phyloP scores from a whole-genome alignment of 2,797 vertebrate genomes.

The Nannoperca obscura region DNA sequence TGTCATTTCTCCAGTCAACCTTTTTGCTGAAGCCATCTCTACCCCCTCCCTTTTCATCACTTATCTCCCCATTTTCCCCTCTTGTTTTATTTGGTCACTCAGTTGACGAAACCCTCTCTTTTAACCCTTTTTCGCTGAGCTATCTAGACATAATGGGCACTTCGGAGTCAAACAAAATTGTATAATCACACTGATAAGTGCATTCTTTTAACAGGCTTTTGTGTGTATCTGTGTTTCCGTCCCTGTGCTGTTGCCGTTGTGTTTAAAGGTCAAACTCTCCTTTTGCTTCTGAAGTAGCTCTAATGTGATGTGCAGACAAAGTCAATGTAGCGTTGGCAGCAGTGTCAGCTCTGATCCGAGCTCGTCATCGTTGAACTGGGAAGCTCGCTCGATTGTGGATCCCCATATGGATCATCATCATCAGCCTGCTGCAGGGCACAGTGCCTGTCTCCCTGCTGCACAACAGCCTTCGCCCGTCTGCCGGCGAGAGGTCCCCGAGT shows the following conservation, averaged over 20 bases:
- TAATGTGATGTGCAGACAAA: constrained; percentile 64
- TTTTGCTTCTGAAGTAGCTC: constrained; percentile 49
- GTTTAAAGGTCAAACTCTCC: constrained; percentile 71
- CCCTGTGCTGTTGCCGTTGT: constrained; percentile 6
- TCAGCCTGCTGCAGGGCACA: constrained; percentile 57
- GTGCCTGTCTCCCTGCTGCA: constrained; percentile 59
- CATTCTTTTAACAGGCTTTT: constrained; percentile 22
- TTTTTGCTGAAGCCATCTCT: constrained; percentile 45
- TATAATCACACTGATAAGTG: constrained; percentile 21
- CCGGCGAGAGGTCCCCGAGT: constrained; percentile 45
- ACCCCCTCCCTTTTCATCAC: constrained; percentile 30
- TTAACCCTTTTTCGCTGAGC: constrained; percentile 1
- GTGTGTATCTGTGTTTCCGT: constrained; percentile 30
- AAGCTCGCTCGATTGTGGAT: constrained; percentile 67
- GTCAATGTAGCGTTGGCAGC: constrained; percentile 58
- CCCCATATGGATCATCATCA: constrained; percentile 72
- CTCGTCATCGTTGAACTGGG: constrained; percentile 62
- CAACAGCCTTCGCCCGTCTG: constrained; percentile 49
- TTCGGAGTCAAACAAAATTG: constrained; percentile 36
- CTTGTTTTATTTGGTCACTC: constrained; percentile 18
- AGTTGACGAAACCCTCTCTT: constrained; percentile 13
- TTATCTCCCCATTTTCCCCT: constrained; percentile 30
- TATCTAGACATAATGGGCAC: constrained; percentile 26
- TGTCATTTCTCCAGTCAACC: constrained; percentile 44
- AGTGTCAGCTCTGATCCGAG: constrained; percentile 69